These are phyloP conservation scores for Apistogramma diplotaenia DNA, from an alignment of 2,113 vertebrate genomes.

Conservation along the genomic window DNA sequence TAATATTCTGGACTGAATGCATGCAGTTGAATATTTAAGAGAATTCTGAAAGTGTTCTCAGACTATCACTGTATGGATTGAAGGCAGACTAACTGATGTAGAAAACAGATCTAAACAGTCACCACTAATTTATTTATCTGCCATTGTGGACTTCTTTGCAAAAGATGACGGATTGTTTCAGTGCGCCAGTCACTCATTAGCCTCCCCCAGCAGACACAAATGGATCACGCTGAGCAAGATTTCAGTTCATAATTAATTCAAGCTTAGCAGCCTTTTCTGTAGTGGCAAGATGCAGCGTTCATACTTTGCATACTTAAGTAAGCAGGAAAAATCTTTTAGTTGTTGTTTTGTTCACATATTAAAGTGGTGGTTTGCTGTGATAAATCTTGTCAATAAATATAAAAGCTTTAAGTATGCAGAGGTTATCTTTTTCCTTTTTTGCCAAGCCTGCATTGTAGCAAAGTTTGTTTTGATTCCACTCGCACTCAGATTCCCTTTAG, in stretches of 20 bases:
- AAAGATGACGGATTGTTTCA: background rate
- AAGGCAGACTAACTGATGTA: background rate
- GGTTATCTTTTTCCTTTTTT: background rate
- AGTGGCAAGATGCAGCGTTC: background rate
- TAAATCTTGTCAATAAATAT: background rate
- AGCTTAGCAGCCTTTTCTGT: background rate
- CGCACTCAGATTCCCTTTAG: background rate
- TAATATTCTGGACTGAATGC: background rate
- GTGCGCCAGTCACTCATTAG: background rate
- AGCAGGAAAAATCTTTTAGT: background rate
- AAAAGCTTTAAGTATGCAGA: background rate
- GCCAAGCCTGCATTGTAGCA: background rate
- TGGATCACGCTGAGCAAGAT: background rate
- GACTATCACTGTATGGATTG: background rate
- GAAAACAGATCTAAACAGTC: constrained; percentile 13
- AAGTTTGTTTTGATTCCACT: background rate
- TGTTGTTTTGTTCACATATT: background rate
- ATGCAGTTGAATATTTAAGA: background rate
- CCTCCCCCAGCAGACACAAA: background rate
- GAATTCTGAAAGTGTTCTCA: background rate
- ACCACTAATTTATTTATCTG: constrained; percentile 9
- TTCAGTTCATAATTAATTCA: constrained; percentile 30
- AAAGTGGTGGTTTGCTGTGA: background rate
- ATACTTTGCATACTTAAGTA: background rate
- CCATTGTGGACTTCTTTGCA: background rate